Base-by-base conservation (phyloP, 2,797 vertebrate species). In the Pseudomugil gertrudae region DNA sequence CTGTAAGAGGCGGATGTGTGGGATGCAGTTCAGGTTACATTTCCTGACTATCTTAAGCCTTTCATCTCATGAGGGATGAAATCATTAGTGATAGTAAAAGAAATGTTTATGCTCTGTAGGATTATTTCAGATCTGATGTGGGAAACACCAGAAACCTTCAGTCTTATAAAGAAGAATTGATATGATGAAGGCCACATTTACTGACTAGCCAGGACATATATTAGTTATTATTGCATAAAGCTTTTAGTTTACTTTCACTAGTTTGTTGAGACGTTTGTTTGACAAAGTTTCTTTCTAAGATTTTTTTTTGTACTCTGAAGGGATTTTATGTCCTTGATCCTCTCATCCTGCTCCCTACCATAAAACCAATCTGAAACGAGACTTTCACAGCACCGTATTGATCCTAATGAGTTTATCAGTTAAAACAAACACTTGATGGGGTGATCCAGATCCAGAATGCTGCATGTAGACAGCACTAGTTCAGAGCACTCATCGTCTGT, bases 21-120 rank as follows among this genome's bases (percentile, higher is more conserved):
- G 62, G 69, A 43, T 5, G 33, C 11, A 56, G 69, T 29, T 47
- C 56, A 9, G 58, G 66, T 66, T 57, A 9, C 61, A 58, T 77
- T 84, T 88, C 80, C 88, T 79, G 73, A 61, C 29, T 23, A 3
- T n/a, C n/a, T n/a, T n/a, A n/a, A n/a, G 14, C 40, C 67, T 33
- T 69, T 76, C 66, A 61, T 73, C 24, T 76, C 71, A 53, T 9
- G 72, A 65, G 65, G 45, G 24, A 32, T 35, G 66, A 53, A 57
- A 45, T 47, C 24, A 32, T 64, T 60, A 3, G 10, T 57, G 52
- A 9, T 17, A 4, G 50, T 47, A 9, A 32, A 7, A 21, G 19
- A 72, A 48, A 52, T 57, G 29, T 38, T 51, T 4, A 1, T 8
- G 23, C 11, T 35, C 29, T 48, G 19, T 3, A 62, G 78, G 66